Base-by-base conservation (phyloP, 2,113 vertebrate species). In the Nanorana parkeri region DNA sequence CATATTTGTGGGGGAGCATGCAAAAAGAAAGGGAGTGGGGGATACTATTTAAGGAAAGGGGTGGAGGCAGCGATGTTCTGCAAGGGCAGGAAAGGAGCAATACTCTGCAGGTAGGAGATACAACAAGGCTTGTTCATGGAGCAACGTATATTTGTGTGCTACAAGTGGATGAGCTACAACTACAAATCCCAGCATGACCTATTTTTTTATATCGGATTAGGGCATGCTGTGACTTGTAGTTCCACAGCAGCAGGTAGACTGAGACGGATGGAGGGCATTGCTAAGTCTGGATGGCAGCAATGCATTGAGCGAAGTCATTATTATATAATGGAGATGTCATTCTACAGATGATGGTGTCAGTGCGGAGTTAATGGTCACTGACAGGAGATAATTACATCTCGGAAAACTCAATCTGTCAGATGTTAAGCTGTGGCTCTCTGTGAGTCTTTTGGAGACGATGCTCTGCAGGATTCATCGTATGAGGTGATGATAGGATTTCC, bases 1-100 rank as follows among this genome's bases (percentile, higher is more conserved):
- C 77, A 68, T 26, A 69, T 11, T 28, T 58, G 32, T 61, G 65
- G 78, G 29, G 47, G 63, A 68, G 63, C 26, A 21, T 19, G 52
- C 15, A 47, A 29, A 19, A 24, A 26, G 20, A 13, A 65, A 67
- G 13, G 24, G 20, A 20, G 20, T 6, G 51, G 77, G 32, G 24
- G 7, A 7, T 73, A 58, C 52, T 73, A 55, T 55, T 56, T 56
- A 36, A 21, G 64, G 32, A 23, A 55, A 11, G n/a, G 21, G 21
- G 60, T 75, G 72, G 52, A 60, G 5, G 55, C 29, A 77, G 5
- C 3, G 17, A 51, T 36, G 26, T 20, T 19, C 51, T 26, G 21
- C 1, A 51, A 15, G 56, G 17, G 16, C 19, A 17, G 64, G 74
- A 63, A 54, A 15, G 24, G 8, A 66, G 76, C 19, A 54, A 29